These are phyloP conservation scores for Ichneumoninae sp. DNA, from an alignment of 2,888 invertebrate species.

Conservation along the genomic window DNA sequence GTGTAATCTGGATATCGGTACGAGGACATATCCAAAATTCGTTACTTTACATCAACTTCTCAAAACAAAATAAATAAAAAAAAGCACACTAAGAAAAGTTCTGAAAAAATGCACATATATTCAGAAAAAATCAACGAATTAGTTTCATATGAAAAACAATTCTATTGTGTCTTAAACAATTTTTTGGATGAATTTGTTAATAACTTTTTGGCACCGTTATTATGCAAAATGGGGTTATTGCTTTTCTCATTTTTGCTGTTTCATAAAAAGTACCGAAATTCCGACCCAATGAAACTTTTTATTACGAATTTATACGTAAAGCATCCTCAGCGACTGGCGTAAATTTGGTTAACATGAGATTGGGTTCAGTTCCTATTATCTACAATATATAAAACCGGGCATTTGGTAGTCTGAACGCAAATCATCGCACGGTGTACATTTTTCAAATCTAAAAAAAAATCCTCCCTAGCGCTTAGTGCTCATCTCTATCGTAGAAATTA, in stretches of 20 bases:
- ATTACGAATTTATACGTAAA: neutral
- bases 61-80: neutral
- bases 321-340: neutral
- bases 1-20: no score
- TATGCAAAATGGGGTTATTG: neutral
- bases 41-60: neutral
- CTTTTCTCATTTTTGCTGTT: neutral
- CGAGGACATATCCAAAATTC: neutral
- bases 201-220: no score
- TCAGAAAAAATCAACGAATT: no score
- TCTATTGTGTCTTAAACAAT: neutral
- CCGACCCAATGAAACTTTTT: neutral
- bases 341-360: conserved; percentile 65
- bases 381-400: conserved; percentile 71
- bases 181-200: neutral
- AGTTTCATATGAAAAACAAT: no score
- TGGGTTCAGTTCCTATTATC: conserved; percentile 78
- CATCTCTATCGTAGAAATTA: conserved; percentile 17
- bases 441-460: conserved; percentile 38
- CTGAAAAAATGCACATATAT: no score
- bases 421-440: conserved; percentile 73
- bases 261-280: neutral
- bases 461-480: conserved; percentile 36
- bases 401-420: conserved; percentile 77
- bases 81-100: no score